phyloP scores from a whole-genome alignment of 2,113 vertebrate species.

The Machaerirhynchus nigripectus region DNA sequence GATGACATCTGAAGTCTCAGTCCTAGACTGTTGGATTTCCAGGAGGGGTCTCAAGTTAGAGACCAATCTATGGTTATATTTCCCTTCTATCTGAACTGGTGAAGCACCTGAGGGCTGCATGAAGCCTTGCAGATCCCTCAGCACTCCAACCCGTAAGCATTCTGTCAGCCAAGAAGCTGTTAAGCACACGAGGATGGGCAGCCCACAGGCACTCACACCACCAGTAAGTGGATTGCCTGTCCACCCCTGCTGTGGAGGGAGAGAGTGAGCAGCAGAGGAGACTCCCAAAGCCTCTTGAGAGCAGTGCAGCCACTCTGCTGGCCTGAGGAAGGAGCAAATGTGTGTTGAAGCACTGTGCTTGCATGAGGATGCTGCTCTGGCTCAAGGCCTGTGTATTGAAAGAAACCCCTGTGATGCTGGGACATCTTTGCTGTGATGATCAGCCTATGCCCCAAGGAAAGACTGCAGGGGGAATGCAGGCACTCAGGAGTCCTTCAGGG shows the following conservation, averaged over 20 bases:
- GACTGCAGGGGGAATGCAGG: background rate
- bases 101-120: background rate
- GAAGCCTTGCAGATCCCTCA: background rate
- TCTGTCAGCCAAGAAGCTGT: background rate
- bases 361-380: accelerated
- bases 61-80: background rate
- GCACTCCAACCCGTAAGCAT: accelerated
- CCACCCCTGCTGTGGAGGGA: background rate
- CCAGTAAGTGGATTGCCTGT: accelerated
- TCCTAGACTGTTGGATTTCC: background rate
- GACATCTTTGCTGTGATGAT: background rate
- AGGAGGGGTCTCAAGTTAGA: background rate
- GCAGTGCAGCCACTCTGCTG: background rate
- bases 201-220: background rate
- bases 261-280: background rate
- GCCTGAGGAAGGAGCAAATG: background rate
- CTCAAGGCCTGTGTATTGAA: background rate
- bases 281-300: background rate
- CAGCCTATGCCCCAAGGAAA: background rate
- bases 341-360: background rate
- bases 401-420: background rate
- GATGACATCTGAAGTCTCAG: background rate
- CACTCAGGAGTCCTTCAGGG: background rate
- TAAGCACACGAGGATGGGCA: background rate
- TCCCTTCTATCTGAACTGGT: background rate